Evolutionary conservation across 2,113 vertebrate genomes (phyloP), one percentile per base, ranked within the genome.

Genomic region (Casuarius casuarius): DNA sequence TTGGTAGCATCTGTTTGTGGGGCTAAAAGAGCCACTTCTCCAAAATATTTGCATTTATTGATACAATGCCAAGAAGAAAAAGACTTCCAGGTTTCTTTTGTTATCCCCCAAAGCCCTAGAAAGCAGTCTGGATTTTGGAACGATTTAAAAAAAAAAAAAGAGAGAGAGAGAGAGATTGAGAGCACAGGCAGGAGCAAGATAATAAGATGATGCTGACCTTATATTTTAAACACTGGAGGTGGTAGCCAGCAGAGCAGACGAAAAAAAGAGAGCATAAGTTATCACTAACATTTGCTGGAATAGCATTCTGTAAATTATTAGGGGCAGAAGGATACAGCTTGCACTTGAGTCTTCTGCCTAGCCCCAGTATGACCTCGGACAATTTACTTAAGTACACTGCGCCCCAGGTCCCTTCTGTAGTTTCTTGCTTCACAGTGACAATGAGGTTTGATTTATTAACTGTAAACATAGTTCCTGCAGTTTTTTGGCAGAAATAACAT

Each of bases 231-330:
- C 15, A 67, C 6, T 48, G 19, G 5, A 6, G 48, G 33, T 72
- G 59, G 44, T 46, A 61, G 9, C 35, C 31, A 71, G 61, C 26
- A 78, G 21, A 59, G 51, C 17, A 77, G 33, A 12, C 35, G 20
- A 38, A 40, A 29, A 63, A 58, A 44, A 71, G 48, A 8, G 18
- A 58, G 22, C 48, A 9, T 58, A 84, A 63, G 21, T 70, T 71
- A 90, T 35, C 88, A 71, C 83, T 76, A 90, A 84, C n/a, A 56
- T 83, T 70, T 95, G 62, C 93, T 94, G 44, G 46, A 91, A 87
- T 67, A 78, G 33, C 65, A 94, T 81, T 26, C 33, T 84, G 5
- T 51, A 38, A 78, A 40, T 67, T 49, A 26, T 13, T 77, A 16
- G 7, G 8, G 44, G 6, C 28, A 10, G 35, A 77, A 90, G 21